Evolutionary conservation across 2,113 vertebrate genomes (phyloP).

Genomic region (Ciconia stormi): DNA sequence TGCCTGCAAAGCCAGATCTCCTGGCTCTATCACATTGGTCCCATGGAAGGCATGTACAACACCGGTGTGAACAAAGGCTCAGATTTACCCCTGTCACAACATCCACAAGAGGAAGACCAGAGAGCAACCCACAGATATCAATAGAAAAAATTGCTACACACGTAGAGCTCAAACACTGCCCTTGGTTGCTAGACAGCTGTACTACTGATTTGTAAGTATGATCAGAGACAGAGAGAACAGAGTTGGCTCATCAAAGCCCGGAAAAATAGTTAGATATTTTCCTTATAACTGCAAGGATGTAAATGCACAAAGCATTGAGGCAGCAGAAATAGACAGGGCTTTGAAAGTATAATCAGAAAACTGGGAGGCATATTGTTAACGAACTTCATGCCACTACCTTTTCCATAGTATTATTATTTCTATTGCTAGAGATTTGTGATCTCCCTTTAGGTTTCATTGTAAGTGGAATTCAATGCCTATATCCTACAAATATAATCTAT

Average conservation of each 20-base stretch:
- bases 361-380: not conserved
- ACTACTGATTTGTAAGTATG: not conserved
- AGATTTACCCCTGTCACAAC: not conserved
- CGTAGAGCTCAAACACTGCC: not conserved
- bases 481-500: not conserved
- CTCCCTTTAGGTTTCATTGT: not conserved
- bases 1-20: not conserved
- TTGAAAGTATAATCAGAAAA: not conserved
- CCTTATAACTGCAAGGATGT: not conserved
- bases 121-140: fast-evolving
- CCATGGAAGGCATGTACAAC: fast-evolving
- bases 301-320: not conserved
- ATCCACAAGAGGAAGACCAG: not conserved
- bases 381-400: not conserved
- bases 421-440: not conserved
- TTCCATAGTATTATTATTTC: not conserved
- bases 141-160: not conserved
- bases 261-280: not conserved
- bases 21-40: fast-evolving
- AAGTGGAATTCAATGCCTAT: not conserved
- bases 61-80: not conserved
- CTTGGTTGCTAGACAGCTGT: not conserved
- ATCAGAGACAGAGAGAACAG: not conserved
- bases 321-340: not conserved
- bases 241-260: not conserved